A percentile compares a stretch with the other conserved stretches of the same genome.
phyloP scores from a whole-genome alignment of 2,113 vertebrate genomes.

The Phainopepla nitens region DNA sequence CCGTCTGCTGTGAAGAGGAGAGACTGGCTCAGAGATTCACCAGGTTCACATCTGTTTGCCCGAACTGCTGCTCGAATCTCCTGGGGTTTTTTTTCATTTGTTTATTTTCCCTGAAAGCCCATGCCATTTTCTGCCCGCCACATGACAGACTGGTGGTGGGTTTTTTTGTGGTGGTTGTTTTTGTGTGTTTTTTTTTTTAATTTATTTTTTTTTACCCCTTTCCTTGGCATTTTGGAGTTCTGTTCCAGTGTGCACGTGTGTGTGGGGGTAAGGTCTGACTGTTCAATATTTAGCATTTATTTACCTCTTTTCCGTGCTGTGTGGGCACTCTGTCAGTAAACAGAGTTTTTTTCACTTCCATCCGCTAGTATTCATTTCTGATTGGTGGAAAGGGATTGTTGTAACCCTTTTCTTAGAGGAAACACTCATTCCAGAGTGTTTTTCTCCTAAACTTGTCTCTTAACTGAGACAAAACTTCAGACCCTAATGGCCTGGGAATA shows the following conservation, averaged over 20 bases:
- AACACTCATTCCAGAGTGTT: not conserved
- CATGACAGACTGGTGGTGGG: not conserved
- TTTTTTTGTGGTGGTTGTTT: no score
- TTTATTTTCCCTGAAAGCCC: not conserved
- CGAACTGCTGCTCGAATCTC: not conserved
- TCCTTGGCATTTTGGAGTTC: not conserved
- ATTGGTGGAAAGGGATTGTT: not conserved
- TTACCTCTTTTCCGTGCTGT: accelerated
- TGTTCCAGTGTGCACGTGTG: not conserved
- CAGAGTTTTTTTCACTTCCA: not conserved
- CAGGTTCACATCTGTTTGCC: not conserved
- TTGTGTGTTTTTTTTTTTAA: no score
- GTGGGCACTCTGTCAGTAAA: not conserved
- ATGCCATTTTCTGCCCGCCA: not conserved
- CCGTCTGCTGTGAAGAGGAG: not conserved
- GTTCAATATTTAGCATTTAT: not conserved
- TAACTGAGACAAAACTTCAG: not conserved
- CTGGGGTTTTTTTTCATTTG: no score
- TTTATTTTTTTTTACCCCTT: no score
- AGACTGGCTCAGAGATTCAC: not conserved
- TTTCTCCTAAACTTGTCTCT: not conserved
- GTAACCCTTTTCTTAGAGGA: not conserved
- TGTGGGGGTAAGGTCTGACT: not conserved
- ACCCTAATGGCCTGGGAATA: not conserved
- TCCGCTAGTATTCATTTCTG: not conserved